These are phyloP conservation scores for Alfaro cultratus DNA, from an alignment of 2,797 vertebrate genomes.

Conservation along the genomic window DNA sequence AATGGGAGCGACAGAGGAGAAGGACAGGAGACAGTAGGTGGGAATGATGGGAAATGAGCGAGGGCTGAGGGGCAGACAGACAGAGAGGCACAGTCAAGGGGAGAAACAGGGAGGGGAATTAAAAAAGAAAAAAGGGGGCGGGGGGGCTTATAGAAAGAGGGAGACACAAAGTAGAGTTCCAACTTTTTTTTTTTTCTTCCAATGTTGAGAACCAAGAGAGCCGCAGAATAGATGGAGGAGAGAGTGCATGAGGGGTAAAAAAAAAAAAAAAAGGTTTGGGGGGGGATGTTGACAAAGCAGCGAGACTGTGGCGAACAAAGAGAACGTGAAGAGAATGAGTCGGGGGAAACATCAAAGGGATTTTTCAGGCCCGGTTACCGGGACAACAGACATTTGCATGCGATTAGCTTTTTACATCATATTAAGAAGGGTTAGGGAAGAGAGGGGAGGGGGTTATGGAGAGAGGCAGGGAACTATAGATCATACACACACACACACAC, in stretches of 20 bases:
- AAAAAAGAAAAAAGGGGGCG: not conserved
- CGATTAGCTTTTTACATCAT: slow-evolving; percentile 90
- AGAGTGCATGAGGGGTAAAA: slow-evolving; percentile 63
- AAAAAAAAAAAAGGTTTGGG: slow-evolving; percentile 32
- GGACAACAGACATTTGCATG: slow-evolving; percentile 91
- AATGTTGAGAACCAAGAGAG: slow-evolving; percentile 69
- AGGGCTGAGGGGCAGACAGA: slow-evolving; percentile 80
- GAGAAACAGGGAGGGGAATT: slow-evolving; percentile 55
- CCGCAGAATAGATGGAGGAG: slow-evolving; percentile 70
- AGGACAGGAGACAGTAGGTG: slow-evolving; percentile 79
- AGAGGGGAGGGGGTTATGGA: slow-evolving; percentile 17
- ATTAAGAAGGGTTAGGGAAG: slow-evolving; percentile 82
- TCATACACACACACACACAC: slow-evolving; percentile 58
- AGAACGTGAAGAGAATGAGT: slow-evolving; percentile 87
- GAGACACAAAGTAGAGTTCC: slow-evolving; percentile 78
- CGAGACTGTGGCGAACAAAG: slow-evolving; percentile 86
- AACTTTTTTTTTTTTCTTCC: slow-evolving; percentile 57
- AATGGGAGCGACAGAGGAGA: slow-evolving; percentile 66
- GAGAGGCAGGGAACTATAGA: slow-evolving; percentile 72
- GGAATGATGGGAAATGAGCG: slow-evolving; percentile 83
- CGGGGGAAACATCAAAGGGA: slow-evolving; percentile 89
- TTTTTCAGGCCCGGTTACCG: slow-evolving; percentile 88
- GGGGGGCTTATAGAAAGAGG: slow-evolving; percentile 69
- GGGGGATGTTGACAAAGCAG: slow-evolving; percentile 85
- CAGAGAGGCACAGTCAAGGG: slow-evolving; percentile 81